phyloP scores from a whole-genome alignment of 2,888 invertebrate species.

The Chymomyza amoena region DNA sequence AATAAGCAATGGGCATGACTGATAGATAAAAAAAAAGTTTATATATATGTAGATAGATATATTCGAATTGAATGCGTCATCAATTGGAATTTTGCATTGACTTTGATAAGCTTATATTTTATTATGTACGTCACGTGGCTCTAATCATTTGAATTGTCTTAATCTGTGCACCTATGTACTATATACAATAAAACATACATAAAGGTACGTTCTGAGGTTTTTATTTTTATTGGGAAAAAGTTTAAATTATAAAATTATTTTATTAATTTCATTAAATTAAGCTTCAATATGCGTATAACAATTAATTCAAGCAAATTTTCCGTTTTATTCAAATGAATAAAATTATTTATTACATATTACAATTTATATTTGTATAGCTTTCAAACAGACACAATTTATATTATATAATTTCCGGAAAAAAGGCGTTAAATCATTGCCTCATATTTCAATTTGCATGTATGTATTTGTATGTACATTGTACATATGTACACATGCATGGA shows the following conservation, averaged over 20 bases:
- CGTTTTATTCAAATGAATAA: neutral
- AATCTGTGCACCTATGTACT: neutral
- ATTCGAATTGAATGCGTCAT: neutral
- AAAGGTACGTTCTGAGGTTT: neutral
- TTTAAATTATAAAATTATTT: neutral
- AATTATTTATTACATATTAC: neutral
- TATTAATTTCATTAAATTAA: neutral
- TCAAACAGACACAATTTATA: neutral
- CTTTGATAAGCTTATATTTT: neutral
- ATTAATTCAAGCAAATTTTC: neutral
- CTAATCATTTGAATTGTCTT: neutral
- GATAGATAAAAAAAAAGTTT: neutral
- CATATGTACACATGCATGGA: neutral
- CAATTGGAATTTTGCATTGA: neutral
- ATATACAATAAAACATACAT: neutral
- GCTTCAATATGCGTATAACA: neutral
- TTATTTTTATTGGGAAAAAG: neutral
- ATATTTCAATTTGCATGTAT: neutral
- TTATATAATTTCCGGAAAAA: constrained; percentile 10
- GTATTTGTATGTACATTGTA: neutral
- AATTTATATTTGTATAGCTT: neutral
- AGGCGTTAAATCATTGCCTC: constrained; percentile 4
- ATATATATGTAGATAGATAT: too few relatives aligned
- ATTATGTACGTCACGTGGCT: neutral
- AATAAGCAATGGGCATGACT: neutral